Evolutionary conservation across 2,797 vertebrate species (phyloP).

Genomic region (Microctenopoma steveboyesi): DNA sequence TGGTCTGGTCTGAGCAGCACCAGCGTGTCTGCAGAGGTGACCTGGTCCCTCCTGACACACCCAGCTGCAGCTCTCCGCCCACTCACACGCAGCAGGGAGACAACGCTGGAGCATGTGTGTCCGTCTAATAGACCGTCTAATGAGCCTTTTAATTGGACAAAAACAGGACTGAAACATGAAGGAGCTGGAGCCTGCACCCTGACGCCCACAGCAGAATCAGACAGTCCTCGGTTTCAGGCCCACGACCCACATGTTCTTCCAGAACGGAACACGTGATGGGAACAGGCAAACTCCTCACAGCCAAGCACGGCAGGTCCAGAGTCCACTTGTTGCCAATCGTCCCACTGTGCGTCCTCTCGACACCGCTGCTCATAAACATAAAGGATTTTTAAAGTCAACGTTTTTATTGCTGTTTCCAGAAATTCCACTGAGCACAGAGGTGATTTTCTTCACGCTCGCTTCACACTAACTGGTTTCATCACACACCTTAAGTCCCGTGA

Average conservation of each 20-base stretch:
- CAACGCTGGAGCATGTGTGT: neutral
- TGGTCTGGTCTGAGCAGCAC: slow-evolving; percentile 10
- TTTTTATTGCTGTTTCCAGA: neutral
- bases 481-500: too few relatives aligned
- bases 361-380: neutral
- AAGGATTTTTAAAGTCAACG: neutral
- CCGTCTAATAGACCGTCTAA: neutral
- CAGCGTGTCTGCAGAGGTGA: neutral
- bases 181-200: too few relatives aligned
- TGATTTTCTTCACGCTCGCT: neutral
- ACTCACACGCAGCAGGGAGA: neutral
- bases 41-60: slow-evolving; percentile 16
- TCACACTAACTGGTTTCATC: too few relatives aligned
- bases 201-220: too few relatives aligned
- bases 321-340: too few relatives aligned
- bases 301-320: too few relatives aligned
- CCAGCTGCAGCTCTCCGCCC: neutral
- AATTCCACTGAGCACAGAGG: neutral
- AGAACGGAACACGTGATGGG: too few relatives aligned
- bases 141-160: too few relatives aligned
- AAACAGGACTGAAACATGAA: neutral
- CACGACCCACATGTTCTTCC: too few relatives aligned
- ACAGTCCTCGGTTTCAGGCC: too few relatives aligned
- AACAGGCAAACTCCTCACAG: too few relatives aligned
- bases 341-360: neutral